Evolutionary conservation across 2,888 invertebrate genomes (phyloP).

Genomic region (Hyposoter didymator): DNA sequence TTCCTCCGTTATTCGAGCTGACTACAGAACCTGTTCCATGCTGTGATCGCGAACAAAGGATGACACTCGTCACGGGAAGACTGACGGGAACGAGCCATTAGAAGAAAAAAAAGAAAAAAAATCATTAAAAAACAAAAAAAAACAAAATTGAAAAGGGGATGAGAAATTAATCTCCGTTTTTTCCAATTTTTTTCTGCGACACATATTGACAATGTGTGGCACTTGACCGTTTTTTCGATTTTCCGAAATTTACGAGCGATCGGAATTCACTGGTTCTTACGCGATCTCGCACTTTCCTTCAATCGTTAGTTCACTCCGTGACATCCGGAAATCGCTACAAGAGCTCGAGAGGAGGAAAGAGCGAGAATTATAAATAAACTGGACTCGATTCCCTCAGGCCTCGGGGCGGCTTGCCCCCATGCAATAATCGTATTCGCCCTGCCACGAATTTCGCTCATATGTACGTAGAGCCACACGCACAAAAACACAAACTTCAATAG

Average conservation of each 20-base stretch:
- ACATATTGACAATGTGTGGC: background rate
- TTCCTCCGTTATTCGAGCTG: constrained; percentile 39
- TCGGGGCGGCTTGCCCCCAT: no score
- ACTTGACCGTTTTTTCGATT: background rate
- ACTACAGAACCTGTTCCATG: constrained; percentile 33
- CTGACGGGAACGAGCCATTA: constrained; percentile 25
- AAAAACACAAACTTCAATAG: no score
- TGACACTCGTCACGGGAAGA: constrained; percentile 32
- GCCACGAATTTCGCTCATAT: no score
- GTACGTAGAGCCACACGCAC: no score
- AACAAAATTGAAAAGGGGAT: background rate
- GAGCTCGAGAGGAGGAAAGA: no score
- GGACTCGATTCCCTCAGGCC: no score
- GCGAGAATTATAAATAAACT: no score
- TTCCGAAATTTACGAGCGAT: background rate
- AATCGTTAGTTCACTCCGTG: no score
- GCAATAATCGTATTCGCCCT: no score
- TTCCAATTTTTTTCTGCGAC: no score
- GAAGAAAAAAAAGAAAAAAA: constrained; percentile 6
- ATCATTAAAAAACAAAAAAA: background rate
- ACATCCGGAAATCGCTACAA: no score
- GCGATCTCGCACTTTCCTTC: no score
- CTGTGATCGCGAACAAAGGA: constrained; percentile 45
- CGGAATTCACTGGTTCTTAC: background rate
- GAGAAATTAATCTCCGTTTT: constrained; percentile 19